These are phyloP conservation scores for Archocentrus centrarchus DNA, from an alignment of 2,113 vertebrate genomes.

Conservation along the genomic window DNA sequence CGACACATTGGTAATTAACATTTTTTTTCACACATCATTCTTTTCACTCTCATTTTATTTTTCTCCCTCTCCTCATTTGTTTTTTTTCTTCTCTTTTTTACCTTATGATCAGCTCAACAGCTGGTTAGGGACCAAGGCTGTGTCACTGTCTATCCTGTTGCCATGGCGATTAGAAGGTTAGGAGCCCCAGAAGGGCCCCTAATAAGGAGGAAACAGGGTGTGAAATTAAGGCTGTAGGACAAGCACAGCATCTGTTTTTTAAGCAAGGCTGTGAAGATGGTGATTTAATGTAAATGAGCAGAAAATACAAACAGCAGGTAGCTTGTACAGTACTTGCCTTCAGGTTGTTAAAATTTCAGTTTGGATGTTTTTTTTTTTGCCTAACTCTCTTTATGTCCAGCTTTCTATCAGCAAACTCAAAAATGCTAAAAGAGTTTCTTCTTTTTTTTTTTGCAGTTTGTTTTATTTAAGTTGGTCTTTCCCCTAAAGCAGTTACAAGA, in stretches of 20 bases:
- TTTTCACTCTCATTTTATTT: constrained; percentile 35
- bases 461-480: constrained; percentile 20
- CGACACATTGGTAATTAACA: constrained; percentile 75
- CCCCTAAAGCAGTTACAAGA: constrained; percentile 8
- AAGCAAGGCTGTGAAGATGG: constrained; percentile 49
- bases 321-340: constrained; percentile 43
- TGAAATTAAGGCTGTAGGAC: constrained; percentile 76
- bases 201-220: constrained; percentile 72
- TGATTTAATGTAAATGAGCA: constrained; percentile 59
- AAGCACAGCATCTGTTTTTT: constrained; percentile 73
- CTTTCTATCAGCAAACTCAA: neutral
- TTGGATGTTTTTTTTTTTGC: neutral
- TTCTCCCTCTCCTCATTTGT: neutral
- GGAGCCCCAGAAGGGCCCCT: constrained; percentile 64
- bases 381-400: neutral
- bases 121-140: constrained; percentile 61
- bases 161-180: constrained; percentile 73
- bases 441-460: neutral
- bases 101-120: constrained; percentile 58
- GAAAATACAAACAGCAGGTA: constrained; percentile 49
- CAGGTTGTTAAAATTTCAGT: constrained; percentile 20
- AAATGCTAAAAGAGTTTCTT: neutral
- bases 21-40: constrained; percentile 44
- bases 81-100: neutral
- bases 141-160: constrained; percentile 66